These are phyloP conservation scores for Cynodonichthys magdalenae DNA, from an alignment of 2,797 vertebrate genomes.

Conservation along the genomic window DNA sequence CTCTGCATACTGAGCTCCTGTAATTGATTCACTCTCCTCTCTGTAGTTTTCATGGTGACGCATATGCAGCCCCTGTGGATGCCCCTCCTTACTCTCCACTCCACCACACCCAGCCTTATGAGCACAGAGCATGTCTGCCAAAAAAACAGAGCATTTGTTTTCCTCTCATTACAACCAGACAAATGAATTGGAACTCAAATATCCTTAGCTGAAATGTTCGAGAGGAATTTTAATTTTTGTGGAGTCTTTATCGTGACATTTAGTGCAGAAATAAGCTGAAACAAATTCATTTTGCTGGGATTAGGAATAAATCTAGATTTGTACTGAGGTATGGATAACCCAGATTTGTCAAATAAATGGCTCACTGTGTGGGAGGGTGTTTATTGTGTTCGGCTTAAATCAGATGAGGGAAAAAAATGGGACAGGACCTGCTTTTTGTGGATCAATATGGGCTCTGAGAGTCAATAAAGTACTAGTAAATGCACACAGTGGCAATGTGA, in stretches of 20 bases:
- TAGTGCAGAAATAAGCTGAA: not conserved
- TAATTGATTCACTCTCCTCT: conserved; percentile 61
- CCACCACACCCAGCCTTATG: conserved; percentile 32
- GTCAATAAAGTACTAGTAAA: conserved; percentile 52
- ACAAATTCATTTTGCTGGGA: conserved; percentile 37
- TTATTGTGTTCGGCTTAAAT: conserved; percentile 23
- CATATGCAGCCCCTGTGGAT: conserved; percentile 51
- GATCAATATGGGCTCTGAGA: conserved; percentile 56
- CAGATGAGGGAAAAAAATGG: conserved; percentile 42
- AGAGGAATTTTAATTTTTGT: not conserved
- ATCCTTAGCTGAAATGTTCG: not conserved
- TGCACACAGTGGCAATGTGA: conserved; percentile 40
- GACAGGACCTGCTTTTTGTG: conserved; percentile 24
- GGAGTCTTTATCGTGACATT: too few species aligned
- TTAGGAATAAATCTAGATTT: conserved; percentile 57
- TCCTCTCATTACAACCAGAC: not conserved
- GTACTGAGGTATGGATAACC: conserved; percentile 56
- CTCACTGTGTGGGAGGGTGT: conserved; percentile 28
- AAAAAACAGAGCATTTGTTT: conserved; percentile 30
- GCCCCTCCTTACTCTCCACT: conserved; percentile 37
- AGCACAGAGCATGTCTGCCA: conserved; percentile 26
- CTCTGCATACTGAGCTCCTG: conserved; percentile 41
- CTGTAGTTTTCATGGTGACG: conserved; percentile 66
- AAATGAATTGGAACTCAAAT: not conserved
- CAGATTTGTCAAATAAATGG: conserved; percentile 59